Evolutionary conservation across 2,888 invertebrate species (phyloP).

Genomic region (Hartigia nigra): DNA sequence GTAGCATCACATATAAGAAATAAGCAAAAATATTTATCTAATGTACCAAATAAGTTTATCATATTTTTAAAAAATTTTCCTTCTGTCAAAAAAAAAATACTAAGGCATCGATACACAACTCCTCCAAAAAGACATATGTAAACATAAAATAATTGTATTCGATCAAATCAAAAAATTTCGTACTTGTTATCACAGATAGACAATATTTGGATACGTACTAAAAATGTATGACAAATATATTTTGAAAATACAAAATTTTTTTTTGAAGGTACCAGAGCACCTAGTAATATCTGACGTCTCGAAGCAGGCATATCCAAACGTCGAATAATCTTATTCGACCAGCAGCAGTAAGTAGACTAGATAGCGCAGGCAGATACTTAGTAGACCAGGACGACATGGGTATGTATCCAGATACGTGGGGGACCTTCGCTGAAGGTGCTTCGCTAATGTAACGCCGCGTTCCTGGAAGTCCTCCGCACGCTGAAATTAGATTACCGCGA

Average conservation of each 20-base stretch:
- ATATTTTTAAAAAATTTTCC: neutral
- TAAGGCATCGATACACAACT: neutral
- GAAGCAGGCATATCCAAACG: neutral
- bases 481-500: conserved; percentile 64
- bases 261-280: no score
- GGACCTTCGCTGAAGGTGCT: conserved; percentile 37
- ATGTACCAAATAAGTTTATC: neutral
- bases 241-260: no score
- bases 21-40: neutral
- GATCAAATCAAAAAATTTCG: no score
- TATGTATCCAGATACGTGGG: conserved; percentile 11
- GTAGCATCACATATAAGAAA: neutral
- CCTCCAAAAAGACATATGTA: neutral
- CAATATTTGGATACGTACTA: no score
- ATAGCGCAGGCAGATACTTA: neutral
- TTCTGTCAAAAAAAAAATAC: neutral
- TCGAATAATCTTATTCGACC: neutral
- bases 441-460: conserved; percentile 62
- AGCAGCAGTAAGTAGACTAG: conserved; percentile 14
- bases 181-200: no score
- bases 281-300: neutral
- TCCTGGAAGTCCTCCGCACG: conserved; percentile 61
- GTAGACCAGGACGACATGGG: neutral
- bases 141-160: neutral
- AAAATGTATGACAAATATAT: no score